Evolutionary conservation across 2,888 invertebrate genomes (phyloP), one percentile per base, ranked within the genome.

Genomic region (Brachyopa scutellaris): DNA sequence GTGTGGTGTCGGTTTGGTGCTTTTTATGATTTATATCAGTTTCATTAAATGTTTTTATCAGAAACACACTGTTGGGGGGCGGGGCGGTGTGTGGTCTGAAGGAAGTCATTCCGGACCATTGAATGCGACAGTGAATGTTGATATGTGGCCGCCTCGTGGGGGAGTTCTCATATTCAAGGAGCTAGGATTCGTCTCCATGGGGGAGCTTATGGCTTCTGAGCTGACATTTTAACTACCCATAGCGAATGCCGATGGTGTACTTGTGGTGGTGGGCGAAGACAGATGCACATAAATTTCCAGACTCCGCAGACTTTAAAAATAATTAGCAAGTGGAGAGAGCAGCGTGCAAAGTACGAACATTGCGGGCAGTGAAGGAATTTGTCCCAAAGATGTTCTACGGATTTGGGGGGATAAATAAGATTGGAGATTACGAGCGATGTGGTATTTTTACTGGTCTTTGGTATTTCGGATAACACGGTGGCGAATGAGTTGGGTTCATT

Each of bases 41-140:
- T 80, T 80, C 64, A 80, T 80, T 80, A 80, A 80, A 80, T 80
- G 80, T 80, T 80, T 80, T 76, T 64, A 67, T 79, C 79, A 55
- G 31, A 7, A 64, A 57, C 17, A 29, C 38, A 36, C 45, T 64
- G 15, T 13, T 29, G 11, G 36, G 26, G 6, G 2, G 7, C 17
- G 36, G 11, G 36, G 26, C 6, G 2, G 7, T 38, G 31, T 17
- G 11, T 31, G 38, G 36, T 23, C 7, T 9, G 59, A 11, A 67
- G 47, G 19, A 33, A 73, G 67, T 57, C 74, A 74, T 79, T 67
- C 74, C 67, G 40, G 47, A 29, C 73, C 73, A 79, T 73, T 79
- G 73, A 74, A 79, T 73, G 40, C 61, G 62, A 74, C 67, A 62
- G 29, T 7, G 51, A 67, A 61, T 49, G 47, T 40, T 78, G 59